These are phyloP conservation scores for Grallaria varia DNA, from an alignment of 2,113 vertebrate species.

Conservation along the genomic window DNA sequence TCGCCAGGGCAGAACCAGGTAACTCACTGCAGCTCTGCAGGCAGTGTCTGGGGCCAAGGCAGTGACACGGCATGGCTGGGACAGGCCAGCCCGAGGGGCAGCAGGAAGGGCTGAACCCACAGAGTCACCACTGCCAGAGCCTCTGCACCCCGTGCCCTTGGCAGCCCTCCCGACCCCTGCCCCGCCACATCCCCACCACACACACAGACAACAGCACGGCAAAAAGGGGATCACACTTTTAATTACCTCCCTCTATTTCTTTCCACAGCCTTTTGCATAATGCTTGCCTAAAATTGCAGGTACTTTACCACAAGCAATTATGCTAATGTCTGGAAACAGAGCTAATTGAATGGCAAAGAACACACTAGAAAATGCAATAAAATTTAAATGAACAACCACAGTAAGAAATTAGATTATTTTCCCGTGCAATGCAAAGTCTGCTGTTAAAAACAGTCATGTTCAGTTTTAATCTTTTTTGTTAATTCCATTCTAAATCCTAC, in stretches of 20 bases:
- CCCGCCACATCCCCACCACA: fast-evolving
- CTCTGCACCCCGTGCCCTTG: too few relatives aligned
- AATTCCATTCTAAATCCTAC: not conserved
- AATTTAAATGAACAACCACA: slow-evolving; percentile 18
- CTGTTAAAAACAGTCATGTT: not conserved
- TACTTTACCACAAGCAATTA: slow-evolving; percentile 45
- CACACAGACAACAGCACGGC: not conserved
- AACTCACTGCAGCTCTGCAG: not conserved
- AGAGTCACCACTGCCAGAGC: not conserved
- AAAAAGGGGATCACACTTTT: slow-evolving; percentile 5
- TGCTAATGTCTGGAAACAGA: slow-evolving; percentile 47
- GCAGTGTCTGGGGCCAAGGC: not conserved
- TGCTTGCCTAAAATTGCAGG: not conserved
- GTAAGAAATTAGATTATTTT: not conserved
- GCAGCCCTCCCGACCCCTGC: too few relatives aligned
- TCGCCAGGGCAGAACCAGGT: not conserved
- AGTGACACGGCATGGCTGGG: not conserved
- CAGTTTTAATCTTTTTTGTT: not conserved
- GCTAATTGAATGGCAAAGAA: slow-evolving; percentile 33
- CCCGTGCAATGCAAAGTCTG: not conserved
- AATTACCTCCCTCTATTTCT: not conserved
- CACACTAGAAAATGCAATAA: slow-evolving; percentile 13
- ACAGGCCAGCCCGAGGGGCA: too few relatives aligned
- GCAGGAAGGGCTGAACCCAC: not conserved
- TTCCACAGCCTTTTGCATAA: not conserved